Base-by-base conservation (phyloP, 2,113 vertebrate genomes). In the Epinephelus lanceolatus region DNA sequence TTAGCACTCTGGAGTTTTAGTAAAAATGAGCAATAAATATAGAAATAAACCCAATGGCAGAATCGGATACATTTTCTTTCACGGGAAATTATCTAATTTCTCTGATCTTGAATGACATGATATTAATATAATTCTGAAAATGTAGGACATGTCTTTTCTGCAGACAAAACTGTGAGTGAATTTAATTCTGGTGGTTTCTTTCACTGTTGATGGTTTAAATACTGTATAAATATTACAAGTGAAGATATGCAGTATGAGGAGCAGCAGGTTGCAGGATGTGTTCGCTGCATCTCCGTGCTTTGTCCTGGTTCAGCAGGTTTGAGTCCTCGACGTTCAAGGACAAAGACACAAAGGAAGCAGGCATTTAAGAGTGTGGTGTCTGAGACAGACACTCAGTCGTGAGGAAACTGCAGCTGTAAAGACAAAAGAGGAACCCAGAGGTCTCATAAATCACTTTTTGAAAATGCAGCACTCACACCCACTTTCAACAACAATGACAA, bases 401-500 rank as follows among this genome's bases (percentile, higher is more conserved):
- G 81, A 84, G 83, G 45, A 88, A 86, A 85, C 68, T 82, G 75
- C 75, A 77, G 88, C 82, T 69, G 82, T 81, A 86, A 87, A 89
- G 84, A 89, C 89, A 81, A 84, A 88, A 89, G 81, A 86, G 74
- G 84, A 79, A 86, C 74, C 51, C 77, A 47, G 66, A 82, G 83
- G 79, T 61, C 88, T 90, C 86, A 85, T 90, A 92, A 91, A 93
- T 90, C 80, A 87, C 71, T 69, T 85, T 45, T 78, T 42, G n/a
- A 65, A 77, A 88, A 91, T 47, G 61, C 60, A 70, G 57, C 82
- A 33, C 57, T 86, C 82, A 86, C 89, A 65, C 83, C 78, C 79
- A 57, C 75, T 77, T 89, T 86, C 61, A 78, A 69, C 80, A 76
- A 84, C 86, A 72, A 84, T 57, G 66, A 42, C 53, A 21, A 33